These are phyloP conservation scores for Hipposideros armiger DNA, from an alignment of 2,113 vertebrate genomes.

Conservation along the genomic window DNA sequence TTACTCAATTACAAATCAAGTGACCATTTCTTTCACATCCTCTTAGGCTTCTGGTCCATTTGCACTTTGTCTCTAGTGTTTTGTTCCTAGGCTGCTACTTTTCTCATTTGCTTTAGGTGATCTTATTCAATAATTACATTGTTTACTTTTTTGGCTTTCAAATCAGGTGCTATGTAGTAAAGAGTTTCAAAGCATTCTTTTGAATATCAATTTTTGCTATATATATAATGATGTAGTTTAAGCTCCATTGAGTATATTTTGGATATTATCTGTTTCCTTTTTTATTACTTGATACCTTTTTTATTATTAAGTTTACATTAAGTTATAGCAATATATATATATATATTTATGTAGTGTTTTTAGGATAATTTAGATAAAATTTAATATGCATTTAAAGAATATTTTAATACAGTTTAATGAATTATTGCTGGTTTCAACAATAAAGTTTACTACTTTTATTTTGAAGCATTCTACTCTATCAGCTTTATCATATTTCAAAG, in stretches of 20 bases:
- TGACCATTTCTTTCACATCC: not conserved
- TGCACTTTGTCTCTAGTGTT: not conserved
- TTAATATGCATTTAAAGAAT: not conserved
- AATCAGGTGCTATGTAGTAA: not conserved
- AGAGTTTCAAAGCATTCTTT: slow-evolving; percentile 50
- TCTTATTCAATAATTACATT: not conserved
- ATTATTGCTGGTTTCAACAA: not conserved
- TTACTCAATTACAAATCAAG: not conserved
- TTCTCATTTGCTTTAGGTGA: not conserved
- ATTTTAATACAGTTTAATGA: not conserved
- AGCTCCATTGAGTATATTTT: slow-evolving; percentile 42
- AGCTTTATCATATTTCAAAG: slow-evolving; percentile 13
- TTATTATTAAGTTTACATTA: slow-evolving; percentile 51
- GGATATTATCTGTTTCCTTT: slow-evolving; percentile 12
- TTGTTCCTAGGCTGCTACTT: not conserved
- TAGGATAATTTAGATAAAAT: slow-evolving; percentile 48
- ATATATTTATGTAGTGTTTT: slow-evolving; percentile 6
- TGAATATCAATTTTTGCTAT: slow-evolving; percentile 10
- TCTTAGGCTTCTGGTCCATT: not conserved
- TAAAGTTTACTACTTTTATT: slow-evolving; percentile 32
- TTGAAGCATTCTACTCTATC: slow-evolving; percentile 32
- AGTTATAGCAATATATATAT: not conserved
- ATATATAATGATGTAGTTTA: not conserved
- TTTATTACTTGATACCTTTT: not conserved
- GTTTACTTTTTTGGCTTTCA: slow-evolving; percentile 7